A percentile compares a stretch with the other conserved stretches of the same genome.
Evolutionary conservation across 2,888 invertebrate genomes (phyloP).

Genomic region (Argyresthia albistria): DNA sequence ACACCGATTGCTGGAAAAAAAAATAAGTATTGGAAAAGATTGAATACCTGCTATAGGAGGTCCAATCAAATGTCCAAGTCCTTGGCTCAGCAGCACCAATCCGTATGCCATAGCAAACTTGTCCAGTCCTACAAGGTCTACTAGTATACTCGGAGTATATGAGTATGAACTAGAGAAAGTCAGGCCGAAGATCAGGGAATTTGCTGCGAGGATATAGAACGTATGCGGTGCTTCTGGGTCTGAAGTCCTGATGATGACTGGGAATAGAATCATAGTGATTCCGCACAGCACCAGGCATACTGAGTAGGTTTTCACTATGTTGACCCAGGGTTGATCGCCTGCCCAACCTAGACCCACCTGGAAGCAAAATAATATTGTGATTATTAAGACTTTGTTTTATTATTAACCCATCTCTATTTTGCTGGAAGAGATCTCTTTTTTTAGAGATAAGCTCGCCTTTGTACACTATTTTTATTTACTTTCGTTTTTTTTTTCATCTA

Average conservation of each 20-base stretch:
- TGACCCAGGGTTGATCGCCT: conserved; percentile 90
- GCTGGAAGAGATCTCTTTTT: too few relatives aligned
- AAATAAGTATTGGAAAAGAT: neutral
- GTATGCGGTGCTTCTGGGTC: conserved; percentile 44
- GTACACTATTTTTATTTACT: too few relatives aligned
- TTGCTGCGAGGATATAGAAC: conserved; percentile 62
- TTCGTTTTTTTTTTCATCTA: too few relatives aligned
- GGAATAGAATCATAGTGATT: conserved; percentile 73
- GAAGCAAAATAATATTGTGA: conserved; percentile 10
- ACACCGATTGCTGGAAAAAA: too few relatives aligned
- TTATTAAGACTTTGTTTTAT: neutral
- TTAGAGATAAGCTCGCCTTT: too few relatives aligned
- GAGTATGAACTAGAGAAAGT: conserved; percentile 94
- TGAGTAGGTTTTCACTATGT: conserved; percentile 88
- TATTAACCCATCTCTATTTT: too few relatives aligned
- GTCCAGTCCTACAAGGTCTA: conserved; percentile 90
- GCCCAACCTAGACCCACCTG: conserved; percentile 89
- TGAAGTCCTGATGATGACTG: conserved; percentile 55
- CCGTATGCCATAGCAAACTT: conserved; percentile 96
- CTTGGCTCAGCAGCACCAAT: conserved; percentile 89
- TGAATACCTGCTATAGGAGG: conserved; percentile 90
- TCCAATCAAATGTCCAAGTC: conserved; percentile 92
- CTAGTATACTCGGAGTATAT: conserved; percentile 92
- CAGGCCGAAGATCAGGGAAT: conserved; percentile 84
- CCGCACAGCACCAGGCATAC: conserved; percentile 81